Evolutionary conservation across 2,888 invertebrate genomes (phyloP).

Genomic region (Pristionchus japonicus): DNA sequence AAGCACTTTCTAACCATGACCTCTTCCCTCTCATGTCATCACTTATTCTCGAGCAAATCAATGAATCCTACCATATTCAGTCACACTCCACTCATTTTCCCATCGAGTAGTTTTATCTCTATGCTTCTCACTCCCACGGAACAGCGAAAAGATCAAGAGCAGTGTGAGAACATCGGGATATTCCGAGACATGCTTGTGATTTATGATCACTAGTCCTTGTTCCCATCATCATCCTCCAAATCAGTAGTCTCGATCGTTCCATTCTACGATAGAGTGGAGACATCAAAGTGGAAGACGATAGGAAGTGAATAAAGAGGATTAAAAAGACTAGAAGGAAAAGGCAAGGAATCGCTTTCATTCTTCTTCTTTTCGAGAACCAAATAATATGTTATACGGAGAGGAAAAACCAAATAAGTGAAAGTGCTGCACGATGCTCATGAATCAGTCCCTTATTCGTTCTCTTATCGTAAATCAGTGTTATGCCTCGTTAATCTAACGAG

Average conservation of each 20-base stretch:
- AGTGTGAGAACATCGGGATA: neutral
- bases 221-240: neutral
- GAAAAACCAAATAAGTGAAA: neutral
- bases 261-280: neutral
- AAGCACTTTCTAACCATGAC: too few relatives aligned
- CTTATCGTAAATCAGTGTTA: neutral
- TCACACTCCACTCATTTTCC: neutral
- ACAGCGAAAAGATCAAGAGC: neutral
- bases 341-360: neutral
- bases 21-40: neutral
- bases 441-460: neutral
- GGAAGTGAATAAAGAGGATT: slow-evolving; percentile 22
- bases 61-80: neutral
- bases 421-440: neutral
- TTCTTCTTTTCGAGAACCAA: neutral
- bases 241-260: neutral
- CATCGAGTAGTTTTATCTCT: neutral
- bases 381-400: neutral
- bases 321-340: neutral
- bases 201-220: neutral
- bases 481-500: neutral
- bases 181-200: neutral
- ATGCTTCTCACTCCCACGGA: neutral
- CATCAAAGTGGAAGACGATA: neutral
- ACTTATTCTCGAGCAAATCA: neutral